Evolutionary conservation across 2,113 vertebrate species (phyloP).

Genomic region (Gnathonemus longibarbis): DNA sequence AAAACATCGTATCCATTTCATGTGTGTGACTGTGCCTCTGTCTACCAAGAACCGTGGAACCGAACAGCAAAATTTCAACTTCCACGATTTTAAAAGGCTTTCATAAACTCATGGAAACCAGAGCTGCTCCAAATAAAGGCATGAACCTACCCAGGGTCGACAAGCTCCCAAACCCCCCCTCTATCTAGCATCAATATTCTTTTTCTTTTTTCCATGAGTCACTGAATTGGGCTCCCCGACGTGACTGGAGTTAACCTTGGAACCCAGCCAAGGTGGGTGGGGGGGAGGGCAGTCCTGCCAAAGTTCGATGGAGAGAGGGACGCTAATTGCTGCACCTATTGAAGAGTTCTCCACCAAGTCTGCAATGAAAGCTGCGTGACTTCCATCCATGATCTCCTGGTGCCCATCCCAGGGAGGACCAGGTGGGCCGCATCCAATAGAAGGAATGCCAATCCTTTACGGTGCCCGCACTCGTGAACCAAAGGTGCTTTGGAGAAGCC

Average conservation of each 20-base stretch:
- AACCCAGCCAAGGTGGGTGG: not conserved
- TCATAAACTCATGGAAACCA: not conserved
- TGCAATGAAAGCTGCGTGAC: not conserved
- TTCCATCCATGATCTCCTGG: not conserved
- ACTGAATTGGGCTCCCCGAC: not conserved
- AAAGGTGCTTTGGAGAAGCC: not conserved
- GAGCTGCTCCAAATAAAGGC: not conserved
- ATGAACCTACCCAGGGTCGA: not conserved
- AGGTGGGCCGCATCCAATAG: not conserved
- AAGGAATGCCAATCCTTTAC: not conserved
- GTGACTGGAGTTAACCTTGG: not conserved
- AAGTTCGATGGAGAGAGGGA: not conserved
- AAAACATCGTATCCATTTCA: not conserved
- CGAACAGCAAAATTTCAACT: not conserved
- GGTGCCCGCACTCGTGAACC: not conserved
- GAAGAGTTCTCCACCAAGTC: not conserved
- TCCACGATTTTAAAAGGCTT: not conserved
- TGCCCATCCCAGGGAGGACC: not conserved
- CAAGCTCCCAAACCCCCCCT: not conserved
- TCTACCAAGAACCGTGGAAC: not conserved
- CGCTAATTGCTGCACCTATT: not conserved
- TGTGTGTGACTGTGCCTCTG: not conserved
- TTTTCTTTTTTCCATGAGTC: not conserved
- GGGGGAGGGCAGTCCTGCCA: not conserved
- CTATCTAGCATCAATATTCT: not conserved